These are phyloP conservation scores for Enhydra lutris DNA, from an alignment of 2,113 vertebrate species.

Conservation along the genomic window DNA sequence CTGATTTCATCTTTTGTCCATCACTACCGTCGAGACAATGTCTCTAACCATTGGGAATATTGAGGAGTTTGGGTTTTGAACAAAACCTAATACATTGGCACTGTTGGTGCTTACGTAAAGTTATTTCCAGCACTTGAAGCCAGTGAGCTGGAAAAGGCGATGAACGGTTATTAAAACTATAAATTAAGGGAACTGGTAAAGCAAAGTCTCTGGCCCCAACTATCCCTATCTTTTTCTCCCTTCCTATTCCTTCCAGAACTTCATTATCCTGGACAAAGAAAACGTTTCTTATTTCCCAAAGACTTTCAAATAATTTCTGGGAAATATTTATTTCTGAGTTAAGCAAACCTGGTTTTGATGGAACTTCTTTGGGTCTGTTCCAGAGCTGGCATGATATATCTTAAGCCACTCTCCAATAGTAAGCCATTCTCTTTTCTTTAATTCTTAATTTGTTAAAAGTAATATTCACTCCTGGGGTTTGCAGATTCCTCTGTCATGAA, in stretches of 20 bases:
- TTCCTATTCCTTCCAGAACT: background rate
- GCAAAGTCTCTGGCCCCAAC: background rate
- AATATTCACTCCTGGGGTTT: background rate
- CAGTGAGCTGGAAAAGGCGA: background rate
- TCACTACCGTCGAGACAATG: background rate
- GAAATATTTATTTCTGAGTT: background rate
- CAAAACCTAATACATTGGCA: background rate
- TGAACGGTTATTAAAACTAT: conserved; percentile 25
- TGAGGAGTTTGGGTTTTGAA: background rate
- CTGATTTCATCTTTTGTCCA: background rate
- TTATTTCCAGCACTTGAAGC: background rate
- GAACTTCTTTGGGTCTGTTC: background rate
- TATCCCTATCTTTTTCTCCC: background rate
- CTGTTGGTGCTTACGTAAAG: background rate
- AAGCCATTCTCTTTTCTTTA: background rate
- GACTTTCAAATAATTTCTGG: background rate
- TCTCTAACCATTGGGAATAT: background rate
- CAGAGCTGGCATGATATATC: background rate
- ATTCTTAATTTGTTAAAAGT: background rate
- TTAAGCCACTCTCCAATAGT: background rate
- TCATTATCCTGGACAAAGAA: background rate
- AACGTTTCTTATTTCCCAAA: background rate
- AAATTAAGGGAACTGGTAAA: background rate
- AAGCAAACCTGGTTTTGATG: background rate
- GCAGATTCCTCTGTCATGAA: background rate